Evolutionary conservation across 2,888 invertebrate genomes (phyloP), one percentile per base, ranked within the genome.

Genomic region (Acanthosoma haemorrhoidale): DNA sequence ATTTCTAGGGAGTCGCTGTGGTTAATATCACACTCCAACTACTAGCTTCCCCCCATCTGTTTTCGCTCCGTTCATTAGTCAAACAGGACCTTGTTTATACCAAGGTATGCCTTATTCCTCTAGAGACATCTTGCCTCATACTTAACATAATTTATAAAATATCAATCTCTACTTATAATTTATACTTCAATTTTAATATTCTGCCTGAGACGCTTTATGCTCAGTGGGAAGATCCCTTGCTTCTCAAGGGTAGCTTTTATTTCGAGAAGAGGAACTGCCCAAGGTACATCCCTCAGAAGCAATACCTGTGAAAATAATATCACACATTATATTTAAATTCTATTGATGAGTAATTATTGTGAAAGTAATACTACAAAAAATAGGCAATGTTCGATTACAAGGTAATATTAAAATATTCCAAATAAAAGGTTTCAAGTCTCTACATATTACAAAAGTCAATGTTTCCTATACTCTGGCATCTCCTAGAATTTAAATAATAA

Each of bases 221-320:
- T 80, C 64, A 80, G 80, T 18, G 79, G 77, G 1, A 76, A 74
- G 4, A 83, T 80, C 18, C 82, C 82, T 75, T 83, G 83, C 64
- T 79, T 79, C 18, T 78, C 76, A 29, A 83, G 76, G 5, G 82
- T 81, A 2, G 80, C 79, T 69, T 80, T 79, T 8, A 84, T 75
- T 75, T 84, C 84, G 70, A 80, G 78, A 4, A 81, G 76, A 1
- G 82, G 81, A 68, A 84, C 81, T 2, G 82, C 82, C 82, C 82
- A 82, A 4, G 84, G 84, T 4, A 83, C 80, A 70, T 83, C 82
- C 34, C 80, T 79, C 70, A 84, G 77, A 15, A 82, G 75, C 6
- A 82, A 78, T 4, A 78, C 79, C 75, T 76, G 74, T 13, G 69
- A 72, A 61, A 16, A 16, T 5, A 34, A 39, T n/a, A n/a, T n/a